phyloP scores from a whole-genome alignment of 2,797 vertebrate species.

The Ficedula albicollis region DNA sequence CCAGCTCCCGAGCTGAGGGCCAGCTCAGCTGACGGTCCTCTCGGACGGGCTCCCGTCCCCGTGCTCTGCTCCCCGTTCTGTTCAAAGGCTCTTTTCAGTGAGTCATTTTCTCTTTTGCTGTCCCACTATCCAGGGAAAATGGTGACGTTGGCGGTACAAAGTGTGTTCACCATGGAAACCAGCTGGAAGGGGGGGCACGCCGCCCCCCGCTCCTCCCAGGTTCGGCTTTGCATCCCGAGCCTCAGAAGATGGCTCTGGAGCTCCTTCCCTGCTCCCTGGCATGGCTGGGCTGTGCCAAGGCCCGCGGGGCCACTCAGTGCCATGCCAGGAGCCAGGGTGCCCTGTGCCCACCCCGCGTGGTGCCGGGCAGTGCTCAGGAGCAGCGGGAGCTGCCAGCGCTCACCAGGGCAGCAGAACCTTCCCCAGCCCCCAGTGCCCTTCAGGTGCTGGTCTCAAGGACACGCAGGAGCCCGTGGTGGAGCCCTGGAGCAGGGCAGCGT shows the following conservation, averaged over 20 bases:
- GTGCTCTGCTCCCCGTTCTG: neutral
- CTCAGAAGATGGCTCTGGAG: slow-evolving; percentile 57
- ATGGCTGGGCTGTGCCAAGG: neutral
- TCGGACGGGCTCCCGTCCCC: neutral
- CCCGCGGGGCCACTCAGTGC: rapidly evolving
- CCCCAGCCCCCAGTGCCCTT: neutral
- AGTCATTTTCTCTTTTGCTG: slow-evolving; percentile 61
- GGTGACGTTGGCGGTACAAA: slow-evolving; percentile 49
- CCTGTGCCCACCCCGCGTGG: rapidly evolving
- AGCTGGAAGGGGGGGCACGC: slow-evolving; percentile 9
- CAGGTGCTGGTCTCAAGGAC: slow-evolving; percentile 1
- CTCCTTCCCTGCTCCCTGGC: neutral
- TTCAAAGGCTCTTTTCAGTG: slow-evolving; percentile 42
- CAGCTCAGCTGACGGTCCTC: neutral
- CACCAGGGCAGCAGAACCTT: neutral
- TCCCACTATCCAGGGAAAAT: slow-evolving; percentile 62
- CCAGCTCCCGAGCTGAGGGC: neutral
- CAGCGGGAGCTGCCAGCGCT: rapidly evolving
- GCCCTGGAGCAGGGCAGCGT: rapidly evolving
- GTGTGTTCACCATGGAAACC: slow-evolving; percentile 68
- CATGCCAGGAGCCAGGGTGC: rapidly evolving
- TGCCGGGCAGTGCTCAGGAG: rapidly evolving
- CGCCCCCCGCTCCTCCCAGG: slow-evolving; percentile 28
- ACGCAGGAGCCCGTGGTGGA: neutral
- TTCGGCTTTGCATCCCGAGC: slow-evolving; percentile 17